Base-by-base conservation (phyloP, 2,888 invertebrate genomes). In the Lasioglossum figueresi region DNA sequence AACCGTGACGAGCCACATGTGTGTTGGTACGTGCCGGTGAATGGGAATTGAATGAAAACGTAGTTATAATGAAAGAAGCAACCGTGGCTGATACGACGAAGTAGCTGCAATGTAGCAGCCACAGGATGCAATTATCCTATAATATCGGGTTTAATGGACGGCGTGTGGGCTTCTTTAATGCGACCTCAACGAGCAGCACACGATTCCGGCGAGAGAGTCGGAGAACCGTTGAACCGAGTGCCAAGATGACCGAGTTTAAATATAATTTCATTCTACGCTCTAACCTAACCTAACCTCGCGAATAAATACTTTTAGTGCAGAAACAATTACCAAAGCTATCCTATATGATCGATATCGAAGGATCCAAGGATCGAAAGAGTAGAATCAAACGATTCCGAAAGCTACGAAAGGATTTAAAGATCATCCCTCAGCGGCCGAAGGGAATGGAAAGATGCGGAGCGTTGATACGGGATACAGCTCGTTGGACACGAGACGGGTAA, bases 81-180 rank as follows among this genome's bases (percentile, higher is more conserved):
- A 77, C 80, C 79, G 76, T 84, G 83, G 81, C 82, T 81, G 84
- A 87, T 83, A 59, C 82, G 83, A 83, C 71, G 79, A 86, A 79
- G 77, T 83, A 80, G 79, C 80, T 75, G 80, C 82, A 76, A 82
- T 63, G 80, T 79, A 78, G 73, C 80, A 79, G 76, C 80, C 81
- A 85, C 88, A 88, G 91, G 91, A 89, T 88, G 88, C 85, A 89
- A 91, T 91, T 91, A 91, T 91, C 82, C 85, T 86, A 91, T 88
- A 88, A 88, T 88, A 88, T 87, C 79, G 73, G 76, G 85, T 80
- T 89, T 89, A 89, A 91, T 89, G 86, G 87, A 72, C 80, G 79
- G 71, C 73, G 89, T 85, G 87, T 89, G 83, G 89, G 88, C 85
- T 88, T 81, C 83, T 85, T 88, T 87, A 88, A 87, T 82, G 72